Base-by-base conservation (phyloP, 2,797 vertebrate species). In the Sebastes baramenuke region DNA sequence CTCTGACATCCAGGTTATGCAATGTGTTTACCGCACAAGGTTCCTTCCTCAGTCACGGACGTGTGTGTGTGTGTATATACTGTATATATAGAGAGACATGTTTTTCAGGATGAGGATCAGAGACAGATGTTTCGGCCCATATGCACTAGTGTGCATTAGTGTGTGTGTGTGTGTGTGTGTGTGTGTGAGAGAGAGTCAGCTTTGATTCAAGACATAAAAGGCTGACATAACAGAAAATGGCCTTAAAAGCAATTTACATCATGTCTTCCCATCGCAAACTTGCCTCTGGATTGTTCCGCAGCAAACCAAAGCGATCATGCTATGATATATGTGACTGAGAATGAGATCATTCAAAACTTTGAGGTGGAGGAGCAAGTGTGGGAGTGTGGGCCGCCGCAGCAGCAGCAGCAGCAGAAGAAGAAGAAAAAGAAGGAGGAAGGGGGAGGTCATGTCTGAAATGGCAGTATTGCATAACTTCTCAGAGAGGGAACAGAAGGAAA, bases 391-490 rank as follows among this genome's bases (percentile, higher is more conserved):
- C 72, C 11, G 62, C 32, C 16, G 36, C 11, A 36, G 56, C 8
- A n/a, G 18, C 8, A n/a, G 18, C 8, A n/a, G 18, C 18, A 52
- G 46, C 0, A n/a, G 73, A 29, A 71, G 49, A 56, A 72, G 54
- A 24, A 30, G 56, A 66, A 42, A 2, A 34, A 36, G 72, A 13
- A 38, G 3, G 42, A 36, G 72, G 64, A 55, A 77, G 88, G 90
- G 86, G 89, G 89, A 65, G 85, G 89, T 88, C 81, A 64, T 69
- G 78, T 90, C 87, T 88, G 89, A 80, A 92, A 93, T 90, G 91
- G 87, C 87, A 77, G 77, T 58, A 92, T 95, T 95, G 93, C 93
- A 90, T 94, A 95, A 95, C 89, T 91, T 82, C 59, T 77, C 67
- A 25, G 59, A 55, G 78, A 87, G 80, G 79, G 85, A 91, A 75